phyloP scores from a whole-genome alignment of 2,888 invertebrate genomes.

The Melanchra persicariae region DNA sequence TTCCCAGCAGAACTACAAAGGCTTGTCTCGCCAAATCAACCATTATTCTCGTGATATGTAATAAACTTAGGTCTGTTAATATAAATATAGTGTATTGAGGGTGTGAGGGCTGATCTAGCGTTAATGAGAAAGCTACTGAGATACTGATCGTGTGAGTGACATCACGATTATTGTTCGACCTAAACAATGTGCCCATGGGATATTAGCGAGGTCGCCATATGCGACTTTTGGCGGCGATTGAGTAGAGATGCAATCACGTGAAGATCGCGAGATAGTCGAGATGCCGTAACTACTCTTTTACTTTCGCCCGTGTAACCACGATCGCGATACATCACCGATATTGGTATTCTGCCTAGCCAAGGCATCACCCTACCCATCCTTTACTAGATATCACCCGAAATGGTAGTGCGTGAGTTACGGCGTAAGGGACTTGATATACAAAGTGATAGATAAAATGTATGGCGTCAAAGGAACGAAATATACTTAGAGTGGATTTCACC shows the following conservation, averaged over 20 bases:
- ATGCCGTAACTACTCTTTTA: no score
- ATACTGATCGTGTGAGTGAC: conserved; percentile 48
- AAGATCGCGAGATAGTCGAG: no score
- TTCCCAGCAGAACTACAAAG: not conserved
- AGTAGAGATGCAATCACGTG: no score
- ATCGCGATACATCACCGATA: no score
- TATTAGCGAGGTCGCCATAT: conserved; percentile 46
- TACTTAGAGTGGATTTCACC: no score
- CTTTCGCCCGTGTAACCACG: no score
- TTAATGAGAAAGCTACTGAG: conserved; percentile 16
- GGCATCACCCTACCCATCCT: not conserved
- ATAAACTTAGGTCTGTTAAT: conserved; percentile 38
- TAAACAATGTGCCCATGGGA: conserved; percentile 69
- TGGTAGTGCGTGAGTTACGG: no score
- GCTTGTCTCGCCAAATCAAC: conserved; percentile 22
- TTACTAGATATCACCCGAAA: not conserved
- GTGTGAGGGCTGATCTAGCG: conserved; percentile 9
- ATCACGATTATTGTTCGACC: conserved; percentile 68
- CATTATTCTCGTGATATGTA: conserved; percentile 29
- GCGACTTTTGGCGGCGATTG: no score
- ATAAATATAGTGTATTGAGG: conserved; percentile 31
- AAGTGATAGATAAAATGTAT: no score
- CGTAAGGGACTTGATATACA: no score
- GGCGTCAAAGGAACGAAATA: no score
- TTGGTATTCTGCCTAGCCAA: not conserved